Conservation (phyloP, 2,888 invertebrate genomes). For the Lasioglossum calceatum region DNA sequence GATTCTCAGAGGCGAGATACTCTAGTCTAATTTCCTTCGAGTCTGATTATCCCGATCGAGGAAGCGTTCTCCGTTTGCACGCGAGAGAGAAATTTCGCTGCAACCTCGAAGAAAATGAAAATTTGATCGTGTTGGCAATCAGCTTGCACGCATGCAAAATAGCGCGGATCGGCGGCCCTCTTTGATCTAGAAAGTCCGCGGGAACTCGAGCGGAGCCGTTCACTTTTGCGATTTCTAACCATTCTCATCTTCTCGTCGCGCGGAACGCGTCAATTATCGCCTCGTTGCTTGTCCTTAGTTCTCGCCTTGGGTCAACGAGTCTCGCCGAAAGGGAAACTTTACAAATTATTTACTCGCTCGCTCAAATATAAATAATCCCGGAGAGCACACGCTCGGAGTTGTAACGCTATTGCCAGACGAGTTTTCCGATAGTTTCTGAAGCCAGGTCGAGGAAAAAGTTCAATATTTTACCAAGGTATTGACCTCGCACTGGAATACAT, state of each 20-base stretch:
- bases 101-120: not conserved
- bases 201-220: slow-evolving; percentile 50
- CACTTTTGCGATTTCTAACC: slow-evolving; percentile 54
- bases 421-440: slow-evolving; percentile 1
- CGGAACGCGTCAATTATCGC: not conserved
- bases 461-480: not conserved
- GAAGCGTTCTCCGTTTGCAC: no score
- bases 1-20: not conserved
- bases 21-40: not conserved
- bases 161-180: slow-evolving; percentile 36
- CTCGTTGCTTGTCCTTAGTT: not conserved
- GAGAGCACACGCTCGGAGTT: not conserved
- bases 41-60: not conserved
- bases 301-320: not conserved
- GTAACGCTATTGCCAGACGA: not conserved
- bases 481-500: not conserved
- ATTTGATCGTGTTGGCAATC: not conserved
- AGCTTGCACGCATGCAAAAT: slow-evolving; percentile 40
- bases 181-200: slow-evolving; percentile 53
- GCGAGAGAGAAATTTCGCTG: not conserved
- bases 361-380: not conserved
- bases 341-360: not conserved
- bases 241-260: slow-evolving; percentile 17
- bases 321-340: not conserved
- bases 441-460: not conserved